These are phyloP conservation scores for Zygogramma bicolorata DNA, from an alignment of 2,888 invertebrate species.

Conservation along the genomic window DNA sequence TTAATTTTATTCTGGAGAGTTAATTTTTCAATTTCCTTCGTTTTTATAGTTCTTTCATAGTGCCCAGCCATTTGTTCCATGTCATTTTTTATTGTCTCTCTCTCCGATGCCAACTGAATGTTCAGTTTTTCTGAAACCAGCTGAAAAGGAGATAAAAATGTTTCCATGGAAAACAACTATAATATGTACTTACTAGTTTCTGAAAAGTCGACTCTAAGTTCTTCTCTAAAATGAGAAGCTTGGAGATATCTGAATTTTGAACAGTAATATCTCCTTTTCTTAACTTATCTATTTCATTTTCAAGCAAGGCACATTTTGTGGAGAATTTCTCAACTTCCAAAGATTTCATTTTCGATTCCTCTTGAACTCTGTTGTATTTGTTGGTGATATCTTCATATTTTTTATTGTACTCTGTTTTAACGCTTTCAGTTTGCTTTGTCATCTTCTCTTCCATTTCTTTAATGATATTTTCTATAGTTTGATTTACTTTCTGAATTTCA, in stretches of 20 bases:
- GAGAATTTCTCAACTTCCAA: constrained; percentile 69
- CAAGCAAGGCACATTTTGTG: constrained; percentile 70
- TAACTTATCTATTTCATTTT: constrained; percentile 68
- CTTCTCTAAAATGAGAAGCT: constrained; percentile 69
- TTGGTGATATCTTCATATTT: constrained; percentile 71
- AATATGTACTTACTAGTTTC: constrained; percentile 68
- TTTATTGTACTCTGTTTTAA: constrained; percentile 72
- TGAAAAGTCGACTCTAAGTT: constrained; percentile 72
- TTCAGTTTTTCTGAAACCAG: constrained; percentile 71
- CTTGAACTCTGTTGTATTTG: constrained; percentile 71
- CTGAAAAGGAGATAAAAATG: constrained; percentile 56
- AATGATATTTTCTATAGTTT: constrained; percentile 69
- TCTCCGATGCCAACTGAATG: constrained; percentile 71
- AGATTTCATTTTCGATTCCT: constrained; percentile 72
- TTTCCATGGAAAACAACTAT: neutral
- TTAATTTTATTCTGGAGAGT: constrained; percentile 64
- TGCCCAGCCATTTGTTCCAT: constrained; percentile 71
- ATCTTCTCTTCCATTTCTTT: constrained; percentile 71
- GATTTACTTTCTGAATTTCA: constrained; percentile 70
- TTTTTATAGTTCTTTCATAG: constrained; percentile 71
- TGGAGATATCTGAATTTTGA: constrained; percentile 57
- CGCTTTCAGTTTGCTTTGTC: constrained; percentile 71
- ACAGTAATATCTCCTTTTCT: constrained; percentile 63
- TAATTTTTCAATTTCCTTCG: constrained; percentile 72
- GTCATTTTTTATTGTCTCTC: constrained; percentile 72